Conservation (phyloP, 2,113 vertebrate genomes). For the Micronycteris hirsuta region DNA sequence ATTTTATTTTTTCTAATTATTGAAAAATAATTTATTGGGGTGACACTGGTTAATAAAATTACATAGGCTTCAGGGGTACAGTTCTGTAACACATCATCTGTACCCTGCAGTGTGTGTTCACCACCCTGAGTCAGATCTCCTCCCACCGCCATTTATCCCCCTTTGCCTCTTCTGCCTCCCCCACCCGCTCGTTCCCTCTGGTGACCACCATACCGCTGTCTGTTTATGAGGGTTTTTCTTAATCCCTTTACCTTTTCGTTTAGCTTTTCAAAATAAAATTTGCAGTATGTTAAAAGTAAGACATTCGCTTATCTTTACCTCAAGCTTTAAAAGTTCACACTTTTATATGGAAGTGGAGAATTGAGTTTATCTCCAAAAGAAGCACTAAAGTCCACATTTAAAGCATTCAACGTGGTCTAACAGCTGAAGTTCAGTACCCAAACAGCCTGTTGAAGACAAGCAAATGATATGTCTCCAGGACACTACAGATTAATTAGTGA, state of each 20-base stretch:
- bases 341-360: conserved; percentile 14
- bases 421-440: not conserved
- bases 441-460: not conserved
- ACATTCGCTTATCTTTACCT: not conserved
- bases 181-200: not conserved
- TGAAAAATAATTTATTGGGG: not conserved
- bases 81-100: not conserved
- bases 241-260: not conserved
- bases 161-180: not conserved
- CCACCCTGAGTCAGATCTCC: not conserved
- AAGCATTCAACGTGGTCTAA: not conserved
- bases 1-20: not conserved
- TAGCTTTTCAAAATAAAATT: conserved; percentile 36
- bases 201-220: not conserved
- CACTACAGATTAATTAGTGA: not conserved
- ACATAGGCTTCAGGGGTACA: not conserved
- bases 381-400: not conserved
- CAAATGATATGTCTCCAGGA: not conserved
- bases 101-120: not conserved
- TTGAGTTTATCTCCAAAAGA: conserved; percentile 22
- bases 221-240: not conserved
- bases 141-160: not conserved
- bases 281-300: conserved; percentile 7
- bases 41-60: not conserved
- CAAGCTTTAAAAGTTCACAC: not conserved